Percentiles rank a stretch among this genome's conserved stretches.
These are phyloP conservation scores for Erithacus rubecula DNA, from an alignment of 2,797 vertebrate species.

Conservation along the genomic window DNA sequence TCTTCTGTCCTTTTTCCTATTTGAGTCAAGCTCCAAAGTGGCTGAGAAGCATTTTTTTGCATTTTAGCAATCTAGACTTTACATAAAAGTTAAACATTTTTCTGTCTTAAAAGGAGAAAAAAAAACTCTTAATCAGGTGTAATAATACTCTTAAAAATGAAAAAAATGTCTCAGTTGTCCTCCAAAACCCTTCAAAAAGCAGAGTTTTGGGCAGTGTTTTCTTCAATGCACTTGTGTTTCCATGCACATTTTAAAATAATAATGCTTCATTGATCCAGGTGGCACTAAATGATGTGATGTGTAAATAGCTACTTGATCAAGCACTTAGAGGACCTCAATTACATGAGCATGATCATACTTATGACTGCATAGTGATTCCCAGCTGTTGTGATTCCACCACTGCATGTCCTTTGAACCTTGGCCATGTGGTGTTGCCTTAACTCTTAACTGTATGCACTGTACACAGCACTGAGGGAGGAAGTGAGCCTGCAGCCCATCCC, in stretches of 20 bases:
- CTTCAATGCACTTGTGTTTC: background rate
- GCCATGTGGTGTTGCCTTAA: background rate
- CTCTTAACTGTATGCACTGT: background rate
- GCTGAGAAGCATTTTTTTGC: background rate
- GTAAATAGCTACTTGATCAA: background rate
- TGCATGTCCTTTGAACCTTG: background rate
- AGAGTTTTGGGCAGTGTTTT: background rate
- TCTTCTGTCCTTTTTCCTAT: background rate
- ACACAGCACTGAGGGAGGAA: background rate
- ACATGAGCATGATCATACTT: background rate
- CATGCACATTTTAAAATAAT: background rate
- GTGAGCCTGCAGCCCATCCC: background rate
- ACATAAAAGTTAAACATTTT: background rate
- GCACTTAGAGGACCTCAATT: background rate
- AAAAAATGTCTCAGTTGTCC: background rate
- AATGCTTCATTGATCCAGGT: background rate
- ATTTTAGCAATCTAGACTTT: background rate
- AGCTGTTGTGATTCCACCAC: background rate
- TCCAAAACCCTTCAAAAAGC: background rate
- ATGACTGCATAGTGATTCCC: background rate
- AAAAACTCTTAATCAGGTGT: background rate
- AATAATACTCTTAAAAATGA: background rate
- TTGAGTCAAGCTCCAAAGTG: background rate
- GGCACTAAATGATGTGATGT: background rate
- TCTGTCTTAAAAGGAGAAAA: background rate